Percentiles rank a stretch among this genome's conserved stretches.
These are phyloP conservation scores for Aix galericulata DNA, from an alignment of 2,113 vertebrate genomes.

Conservation along the genomic window DNA sequence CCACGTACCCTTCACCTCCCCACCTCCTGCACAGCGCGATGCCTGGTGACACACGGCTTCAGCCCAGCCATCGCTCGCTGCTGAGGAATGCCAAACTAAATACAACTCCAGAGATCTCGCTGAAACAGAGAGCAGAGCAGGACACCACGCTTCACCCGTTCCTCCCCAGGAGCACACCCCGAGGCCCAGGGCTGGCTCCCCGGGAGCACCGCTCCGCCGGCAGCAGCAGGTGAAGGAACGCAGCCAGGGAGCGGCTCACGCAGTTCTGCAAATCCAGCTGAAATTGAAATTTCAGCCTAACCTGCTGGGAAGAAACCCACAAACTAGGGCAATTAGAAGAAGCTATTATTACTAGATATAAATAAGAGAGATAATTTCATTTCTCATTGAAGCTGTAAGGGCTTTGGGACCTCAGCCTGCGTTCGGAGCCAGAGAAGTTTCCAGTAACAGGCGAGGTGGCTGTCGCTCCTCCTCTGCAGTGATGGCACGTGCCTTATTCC, in stretches of 20 bases:
- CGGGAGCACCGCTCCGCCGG: background rate
- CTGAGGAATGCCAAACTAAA: background rate
- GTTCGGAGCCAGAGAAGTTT: background rate
- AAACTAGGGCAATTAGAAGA: conserved; percentile 50
- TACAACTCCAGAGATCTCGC: background rate
- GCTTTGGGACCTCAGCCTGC: background rate
- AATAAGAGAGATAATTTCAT: conserved; percentile 36
- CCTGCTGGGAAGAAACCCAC: conserved; percentile 36
- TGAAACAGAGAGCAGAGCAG: background rate
- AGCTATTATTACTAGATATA: conserved; percentile 47
- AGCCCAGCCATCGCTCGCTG: background rate
- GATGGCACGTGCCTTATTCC: background rate
- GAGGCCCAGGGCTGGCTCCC: background rate
- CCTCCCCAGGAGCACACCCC: background rate
- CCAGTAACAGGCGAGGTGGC: background rate
- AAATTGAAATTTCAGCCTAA: conserved; percentile 47
- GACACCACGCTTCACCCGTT: background rate
- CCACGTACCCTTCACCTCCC: background rate
- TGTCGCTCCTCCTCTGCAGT: background rate
- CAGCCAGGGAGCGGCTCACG: background rate
- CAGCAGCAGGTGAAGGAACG: background rate
- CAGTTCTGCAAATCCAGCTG: conserved; percentile 34
- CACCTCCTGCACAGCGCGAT: rapidly evolving
- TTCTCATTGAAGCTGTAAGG: conserved; percentile 52
- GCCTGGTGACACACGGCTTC: background rate